Evolutionary conservation across 2,797 vertebrate species (phyloP), one percentile per base, ranked within the genome.

Genomic region (Tinamus major): DNA sequence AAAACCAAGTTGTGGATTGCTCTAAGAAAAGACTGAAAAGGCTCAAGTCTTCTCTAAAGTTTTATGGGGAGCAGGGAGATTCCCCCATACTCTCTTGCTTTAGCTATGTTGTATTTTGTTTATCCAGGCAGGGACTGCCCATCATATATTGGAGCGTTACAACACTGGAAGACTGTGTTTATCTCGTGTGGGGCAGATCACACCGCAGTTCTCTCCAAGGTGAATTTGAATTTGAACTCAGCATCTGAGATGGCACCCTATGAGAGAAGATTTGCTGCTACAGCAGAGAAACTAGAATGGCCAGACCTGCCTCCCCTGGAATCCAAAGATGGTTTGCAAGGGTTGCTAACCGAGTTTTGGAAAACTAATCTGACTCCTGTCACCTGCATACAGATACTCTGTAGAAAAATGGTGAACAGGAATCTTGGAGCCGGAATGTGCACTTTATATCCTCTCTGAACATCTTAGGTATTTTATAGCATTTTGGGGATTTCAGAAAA

Each of bases 171-270:
- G 93, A 96, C 96, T 3, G 84, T 96, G 7, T 97, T 96, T 84
- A 87, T 99, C 69, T 97, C 98, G 16, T 99, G 98, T 95, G 99
- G 99, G 74, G 94, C 92, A 46, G 97, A 98, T 77, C 98, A 99
- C 71, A 98, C 98, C 44, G 98, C 98, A 5, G 77, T 96, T 90
- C 89, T 99, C 61, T 98, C 98, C 39, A 98, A 98, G 98, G 98
- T 99, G 80, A 95, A 89, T 64, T 48, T 84, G 59, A 92, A 89
- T 39, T 20, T 56, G 79, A 88, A 72, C 39, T 56, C 62, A 80
- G 44, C 70, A 35, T 58, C 69, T 51, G 64, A 77, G 58, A 41
- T 31, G 23, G 90, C n/a, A 39, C 20, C 5, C 35, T 62, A 17
- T 5, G 7, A 55, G 48, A 55, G 85, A 83, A 79, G 53, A 78